Conservation (phyloP, 2,797 vertebrate genomes). For the Melanotaenia maccullochi region DNA sequence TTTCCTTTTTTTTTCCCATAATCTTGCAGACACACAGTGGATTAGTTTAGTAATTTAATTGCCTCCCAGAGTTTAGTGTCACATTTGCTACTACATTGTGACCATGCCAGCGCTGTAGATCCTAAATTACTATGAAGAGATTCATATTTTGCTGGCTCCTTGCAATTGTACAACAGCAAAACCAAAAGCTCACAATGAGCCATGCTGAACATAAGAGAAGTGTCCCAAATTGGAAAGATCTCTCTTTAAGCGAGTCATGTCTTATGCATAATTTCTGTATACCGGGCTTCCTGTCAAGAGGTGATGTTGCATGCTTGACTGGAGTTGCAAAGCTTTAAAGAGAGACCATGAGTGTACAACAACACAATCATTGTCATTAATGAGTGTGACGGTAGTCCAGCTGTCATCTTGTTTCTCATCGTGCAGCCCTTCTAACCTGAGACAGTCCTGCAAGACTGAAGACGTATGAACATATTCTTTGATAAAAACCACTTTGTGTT, state of each 20-base stretch:
- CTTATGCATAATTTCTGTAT: constrained; percentile 12
- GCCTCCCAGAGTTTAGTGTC: too few relatives aligned
- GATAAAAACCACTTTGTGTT: constrained; percentile 44
- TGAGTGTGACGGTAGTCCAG: constrained; percentile 44
- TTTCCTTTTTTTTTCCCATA: too few relatives aligned
- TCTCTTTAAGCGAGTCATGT: constrained; percentile 15
- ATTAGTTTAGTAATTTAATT: too few relatives aligned
- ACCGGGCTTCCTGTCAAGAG: constrained; percentile 5
- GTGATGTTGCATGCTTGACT: constrained; percentile 22
- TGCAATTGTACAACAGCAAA: not conserved
- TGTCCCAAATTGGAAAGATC: not conserved
- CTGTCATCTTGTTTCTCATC: constrained; percentile 52
- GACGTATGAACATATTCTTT: constrained; percentile 51
- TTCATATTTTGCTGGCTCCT: not conserved
- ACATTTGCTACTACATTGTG: too few relatives aligned
- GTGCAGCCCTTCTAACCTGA: constrained; percentile 24
- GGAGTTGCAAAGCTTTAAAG: constrained; percentile 37
- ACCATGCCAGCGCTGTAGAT: not conserved
- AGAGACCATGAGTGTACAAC: constrained; percentile 32
- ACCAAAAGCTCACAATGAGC: too few relatives aligned
- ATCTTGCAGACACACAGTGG: too few relatives aligned
- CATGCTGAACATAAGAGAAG: too few relatives aligned
- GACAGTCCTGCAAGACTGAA: constrained; percentile 49
- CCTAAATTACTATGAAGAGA: not conserved
- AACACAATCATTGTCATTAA: constrained; percentile 60